These are phyloP conservation scores for Prostheceraeus crozeri DNA, from an alignment of 2,888 invertebrate species.

Conservation along the genomic window DNA sequence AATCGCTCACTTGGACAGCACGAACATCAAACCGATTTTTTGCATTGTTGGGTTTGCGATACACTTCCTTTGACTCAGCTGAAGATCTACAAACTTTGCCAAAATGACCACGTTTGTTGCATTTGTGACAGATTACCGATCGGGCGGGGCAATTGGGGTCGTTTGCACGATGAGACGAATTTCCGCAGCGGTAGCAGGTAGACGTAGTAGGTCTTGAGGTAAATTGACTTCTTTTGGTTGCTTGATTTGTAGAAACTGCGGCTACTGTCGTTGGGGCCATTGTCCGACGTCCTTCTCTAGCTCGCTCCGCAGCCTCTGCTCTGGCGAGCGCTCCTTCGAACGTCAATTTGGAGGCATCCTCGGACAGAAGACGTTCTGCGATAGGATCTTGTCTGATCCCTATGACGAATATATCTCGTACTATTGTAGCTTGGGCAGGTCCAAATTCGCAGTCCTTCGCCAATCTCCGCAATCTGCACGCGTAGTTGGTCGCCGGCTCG, in stretches of 20 bases:
- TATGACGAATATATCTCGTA: slow-evolving; percentile 3
- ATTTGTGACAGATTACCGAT: not conserved
- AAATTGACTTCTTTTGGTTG: no score
- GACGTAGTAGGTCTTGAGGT: no score
- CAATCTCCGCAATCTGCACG: not conserved
- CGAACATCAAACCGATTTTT: no score
- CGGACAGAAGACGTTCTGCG: not conserved
- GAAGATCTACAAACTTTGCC: slow-evolving; percentile 3
- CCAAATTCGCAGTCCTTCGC: slow-evolving; percentile 1
- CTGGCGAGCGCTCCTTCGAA: slow-evolving; percentile 14
- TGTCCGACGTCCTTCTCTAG: not conserved
- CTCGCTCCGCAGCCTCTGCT: slow-evolving; percentile 18
- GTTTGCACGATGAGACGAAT: slow-evolving; percentile 1
- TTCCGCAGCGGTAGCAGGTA: slow-evolving; percentile 6
- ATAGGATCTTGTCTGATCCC: not conserved
- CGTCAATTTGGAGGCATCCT: not conserved
- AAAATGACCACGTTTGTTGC: slow-evolving; percentile 10
- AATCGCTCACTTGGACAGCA: no score
- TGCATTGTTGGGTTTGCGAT: no score
- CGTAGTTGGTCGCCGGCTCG: not conserved
- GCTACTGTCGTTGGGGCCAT: not conserved
- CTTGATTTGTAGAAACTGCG: no score
- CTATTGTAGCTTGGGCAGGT: not conserved
- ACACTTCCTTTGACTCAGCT: not conserved
- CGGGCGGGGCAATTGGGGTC: slow-evolving; percentile 9